A percentile compares a stretch with the other conserved stretches of the same genome.
Conservation (phyloP, 2,888 invertebrate species). For the Oligia strigilis region DNA sequence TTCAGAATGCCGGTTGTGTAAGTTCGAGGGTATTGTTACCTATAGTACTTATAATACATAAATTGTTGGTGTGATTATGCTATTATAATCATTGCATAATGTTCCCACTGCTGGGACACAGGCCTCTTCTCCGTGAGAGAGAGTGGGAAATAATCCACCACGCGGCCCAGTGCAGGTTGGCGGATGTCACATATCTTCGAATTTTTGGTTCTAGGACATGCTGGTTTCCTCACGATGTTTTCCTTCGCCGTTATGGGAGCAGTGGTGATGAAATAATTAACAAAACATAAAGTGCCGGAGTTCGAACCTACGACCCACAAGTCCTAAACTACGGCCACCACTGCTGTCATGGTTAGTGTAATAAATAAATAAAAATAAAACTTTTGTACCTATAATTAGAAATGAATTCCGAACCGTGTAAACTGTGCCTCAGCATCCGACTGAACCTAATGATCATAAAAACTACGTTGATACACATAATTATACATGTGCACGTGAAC, state of each 20-base stretch:
- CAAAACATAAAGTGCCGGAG: neutral
- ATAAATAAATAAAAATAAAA: neutral
- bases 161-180: no score
- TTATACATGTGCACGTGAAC: slow-evolving; percentile 30
- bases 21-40: no score
- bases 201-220: neutral
- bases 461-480: slow-evolving; percentile 17
- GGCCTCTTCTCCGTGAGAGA: no score
- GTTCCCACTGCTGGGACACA: no score
- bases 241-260: neutral
- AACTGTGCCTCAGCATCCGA: slow-evolving; percentile 25
- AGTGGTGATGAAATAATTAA: neutral
- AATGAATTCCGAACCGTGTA: slow-evolving; percentile 6
- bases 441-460: slow-evolving; percentile 25
- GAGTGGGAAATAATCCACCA: no score
- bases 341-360: neutral
- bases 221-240: neutral
- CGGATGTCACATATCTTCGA: no score
- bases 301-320: neutral
- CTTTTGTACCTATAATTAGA: neutral
- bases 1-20: no score
- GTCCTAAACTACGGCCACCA: neutral
- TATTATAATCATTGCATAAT: no score
- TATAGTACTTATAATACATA: no score
- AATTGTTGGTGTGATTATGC: no score